A percentile compares a stretch with the other conserved stretches of the same genome.
Conservation (phyloP, 2,797 vertebrate species). For the Bucorvus abyssinicus region DNA sequence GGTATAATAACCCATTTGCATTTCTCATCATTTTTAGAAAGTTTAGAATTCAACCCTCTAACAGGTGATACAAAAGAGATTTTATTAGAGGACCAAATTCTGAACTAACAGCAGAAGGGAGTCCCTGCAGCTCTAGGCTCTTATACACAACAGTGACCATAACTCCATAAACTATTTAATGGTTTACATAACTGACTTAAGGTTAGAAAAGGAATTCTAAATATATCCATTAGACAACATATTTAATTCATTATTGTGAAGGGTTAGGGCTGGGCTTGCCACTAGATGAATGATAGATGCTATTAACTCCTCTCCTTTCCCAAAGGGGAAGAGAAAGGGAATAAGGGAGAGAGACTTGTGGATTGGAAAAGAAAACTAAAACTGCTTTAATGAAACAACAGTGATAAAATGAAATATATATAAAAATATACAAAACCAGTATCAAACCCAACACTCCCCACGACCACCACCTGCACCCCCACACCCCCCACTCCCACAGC, state of each 20-base stretch:
- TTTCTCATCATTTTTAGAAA: background rate
- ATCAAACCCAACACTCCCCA: too few relatives aligned
- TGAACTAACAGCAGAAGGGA: background rate
- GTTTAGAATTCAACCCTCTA: background rate
- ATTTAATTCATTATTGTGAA: background rate
- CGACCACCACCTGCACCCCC: too few relatives aligned
- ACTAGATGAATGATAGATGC: too few relatives aligned
- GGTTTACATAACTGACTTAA: background rate
- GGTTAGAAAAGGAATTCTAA: background rate
- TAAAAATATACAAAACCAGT: too few relatives aligned
- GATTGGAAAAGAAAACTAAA: too few relatives aligned
- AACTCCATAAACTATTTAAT: background rate
- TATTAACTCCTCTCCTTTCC: too few relatives aligned
- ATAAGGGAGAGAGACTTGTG: too few relatives aligned
- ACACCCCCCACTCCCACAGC: too few relatives aligned
- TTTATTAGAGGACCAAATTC: background rate
- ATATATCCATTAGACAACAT: background rate
- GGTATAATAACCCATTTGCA: background rate
- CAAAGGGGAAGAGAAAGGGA: too few relatives aligned
- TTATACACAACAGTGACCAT: background rate
- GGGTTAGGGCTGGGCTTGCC: too few relatives aligned
- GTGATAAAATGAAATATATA: too few relatives aligned
- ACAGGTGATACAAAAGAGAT: background rate
- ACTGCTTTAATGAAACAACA: too few relatives aligned
- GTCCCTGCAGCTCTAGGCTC: background rate